Evolutionary conservation across 2,113 vertebrate species (phyloP), one percentile per base, ranked within the genome.

Genomic region (Montifringilla adamsi): DNA sequence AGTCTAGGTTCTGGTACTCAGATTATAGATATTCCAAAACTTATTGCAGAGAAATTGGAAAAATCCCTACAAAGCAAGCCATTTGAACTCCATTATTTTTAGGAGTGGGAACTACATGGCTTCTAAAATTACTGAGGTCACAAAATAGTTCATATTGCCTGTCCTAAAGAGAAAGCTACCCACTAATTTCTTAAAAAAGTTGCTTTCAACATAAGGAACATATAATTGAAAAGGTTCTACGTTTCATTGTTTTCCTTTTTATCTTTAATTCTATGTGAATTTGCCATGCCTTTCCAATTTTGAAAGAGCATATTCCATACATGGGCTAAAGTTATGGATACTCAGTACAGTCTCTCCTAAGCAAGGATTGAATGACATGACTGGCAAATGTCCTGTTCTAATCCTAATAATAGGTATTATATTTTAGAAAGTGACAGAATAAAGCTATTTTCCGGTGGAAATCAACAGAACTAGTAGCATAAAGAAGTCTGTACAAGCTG

Each of bases 41-140:
- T 44, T 59, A 18, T 16, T 66, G 26, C 0, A 0, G 15, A 28
- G 52, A 60, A 43, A 70, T 21, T 49, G 22, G 31, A n/a, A 72
- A 81, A 84, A 83, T 24, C 1, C 11, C 31, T 24, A 20, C 10
- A 50, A 81, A 74, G 7, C 8, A 23, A 23, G 7, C 5, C 4
- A 21, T 41, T 82, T 69, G 39, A 87, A 47, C 6, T 24, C 31
- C n/a, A 55, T 19, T 47, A 7, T 66, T 77, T 35, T 66, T 70
- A 47, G 21, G 6, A 80, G 5, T 31, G 30, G 50, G 62, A 87
- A 60, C 4, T 13, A 84, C 87, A 43, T 5, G 7, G 3, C 2
- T 56, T 68, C 55, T 69, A 60, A 89, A 84, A 46, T 24, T 59
- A 50, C 33, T 17, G 35, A 59, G 14, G 27, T 37, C 28, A 35